Conservation (phyloP, 2,113 vertebrate genomes). For the Mobula birostris region DNA sequence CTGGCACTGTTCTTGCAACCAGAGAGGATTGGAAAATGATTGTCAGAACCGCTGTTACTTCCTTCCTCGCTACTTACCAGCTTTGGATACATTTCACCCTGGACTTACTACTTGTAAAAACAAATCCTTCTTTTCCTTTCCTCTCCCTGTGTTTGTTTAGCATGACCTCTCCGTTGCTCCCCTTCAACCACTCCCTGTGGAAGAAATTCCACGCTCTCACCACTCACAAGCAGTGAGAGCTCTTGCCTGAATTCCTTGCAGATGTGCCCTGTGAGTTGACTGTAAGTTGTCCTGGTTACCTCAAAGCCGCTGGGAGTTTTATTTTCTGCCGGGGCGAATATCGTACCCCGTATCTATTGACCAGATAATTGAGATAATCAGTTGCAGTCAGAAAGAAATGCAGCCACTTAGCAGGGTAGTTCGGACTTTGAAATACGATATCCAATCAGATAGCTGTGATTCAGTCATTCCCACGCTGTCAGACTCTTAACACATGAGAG, state of each 20-base stretch:
- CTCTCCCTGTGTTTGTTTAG: not conserved
- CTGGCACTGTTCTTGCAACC: no score
- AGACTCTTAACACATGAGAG: not conserved
- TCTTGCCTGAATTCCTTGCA: not conserved
- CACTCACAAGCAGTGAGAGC: not conserved
- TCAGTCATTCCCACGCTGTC: constrained; percentile 24
- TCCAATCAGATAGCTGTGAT: constrained; percentile 15
- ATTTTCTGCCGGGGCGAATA: not conserved
- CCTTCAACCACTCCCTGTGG: not conserved
- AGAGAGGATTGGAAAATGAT: no score
- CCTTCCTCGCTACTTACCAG: no score
- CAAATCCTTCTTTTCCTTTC: not conserved
- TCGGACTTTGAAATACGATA: constrained; percentile 12
- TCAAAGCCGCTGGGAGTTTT: not conserved
- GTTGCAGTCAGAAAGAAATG: not conserved
- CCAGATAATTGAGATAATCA: constrained; percentile 20
- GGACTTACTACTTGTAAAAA: no score
- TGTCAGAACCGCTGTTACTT: no score
- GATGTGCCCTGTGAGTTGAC: not conserved
- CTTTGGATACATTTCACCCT: no score
- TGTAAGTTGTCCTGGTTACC: not conserved
- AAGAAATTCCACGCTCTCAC: not conserved
- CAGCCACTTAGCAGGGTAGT: not conserved
- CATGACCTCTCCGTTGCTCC: not conserved
- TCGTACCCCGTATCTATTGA: not conserved